Evolutionary conservation across 2,113 vertebrate species (phyloP).

Genomic region (Pterocles gutturalis): DNA sequence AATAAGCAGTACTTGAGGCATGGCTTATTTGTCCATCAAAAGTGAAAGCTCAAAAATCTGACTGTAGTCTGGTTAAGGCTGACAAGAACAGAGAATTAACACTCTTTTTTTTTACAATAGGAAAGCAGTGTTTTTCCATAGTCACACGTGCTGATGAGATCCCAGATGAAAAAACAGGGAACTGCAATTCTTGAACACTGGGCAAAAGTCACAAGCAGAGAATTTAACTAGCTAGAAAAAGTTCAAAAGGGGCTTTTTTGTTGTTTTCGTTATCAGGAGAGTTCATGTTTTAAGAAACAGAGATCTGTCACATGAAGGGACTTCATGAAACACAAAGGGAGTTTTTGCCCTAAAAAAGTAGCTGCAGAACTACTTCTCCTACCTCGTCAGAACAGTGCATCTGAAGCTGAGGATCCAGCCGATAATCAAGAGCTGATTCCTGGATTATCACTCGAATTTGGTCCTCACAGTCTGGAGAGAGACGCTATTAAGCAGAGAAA

Average conservation of each 20-base stretch:
- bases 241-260: not conserved
- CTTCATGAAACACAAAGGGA: not conserved
- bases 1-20: not conserved
- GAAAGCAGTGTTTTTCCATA: not conserved
- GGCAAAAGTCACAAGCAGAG: not conserved
- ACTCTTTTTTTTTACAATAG: not conserved
- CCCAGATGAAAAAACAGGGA: not conserved
- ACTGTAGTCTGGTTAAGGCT: not conserved
- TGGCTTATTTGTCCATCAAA: not conserved
- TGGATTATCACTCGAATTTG: constrained; percentile 96
- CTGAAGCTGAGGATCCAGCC: constrained; percentile 96
- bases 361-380: not conserved
- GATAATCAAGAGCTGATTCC: constrained; percentile 95
- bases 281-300: not conserved
- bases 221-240: not conserved
- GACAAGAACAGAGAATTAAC: not conserved
- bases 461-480: constrained; percentile 95
- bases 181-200: not conserved
- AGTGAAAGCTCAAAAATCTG: not conserved
- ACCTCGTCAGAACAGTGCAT: constrained; percentile 95
- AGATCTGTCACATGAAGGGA: fast-evolving
- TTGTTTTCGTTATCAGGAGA: not conserved
- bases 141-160: not conserved
- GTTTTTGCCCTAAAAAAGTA: not conserved
- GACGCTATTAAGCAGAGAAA: constrained; percentile 79